Evolutionary conservation across 2,888 invertebrate genomes (phyloP).

Genomic region (Spodoptera picta): DNA sequence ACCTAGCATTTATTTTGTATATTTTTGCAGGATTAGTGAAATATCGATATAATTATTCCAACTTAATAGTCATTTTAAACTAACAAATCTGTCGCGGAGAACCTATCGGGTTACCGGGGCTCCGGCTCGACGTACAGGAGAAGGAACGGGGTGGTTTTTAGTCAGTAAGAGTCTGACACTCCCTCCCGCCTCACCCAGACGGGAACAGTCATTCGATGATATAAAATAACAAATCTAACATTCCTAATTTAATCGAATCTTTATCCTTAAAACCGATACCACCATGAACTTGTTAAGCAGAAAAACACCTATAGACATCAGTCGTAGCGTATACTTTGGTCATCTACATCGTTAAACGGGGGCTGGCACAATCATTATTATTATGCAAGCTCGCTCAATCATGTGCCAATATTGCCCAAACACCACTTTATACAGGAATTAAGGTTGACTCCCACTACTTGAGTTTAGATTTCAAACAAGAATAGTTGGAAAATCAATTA

Average conservation of each 20-base stretch:
- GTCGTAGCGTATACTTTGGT: conserved; percentile 15
- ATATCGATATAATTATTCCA: too few species aligned
- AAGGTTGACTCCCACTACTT: conserved; percentile 18
- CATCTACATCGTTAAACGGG: conserved; percentile 28
- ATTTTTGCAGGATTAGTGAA: too few species aligned
- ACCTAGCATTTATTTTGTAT: too few species aligned
- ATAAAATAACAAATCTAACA: too few species aligned
- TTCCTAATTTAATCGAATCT: not conserved
- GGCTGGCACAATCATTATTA: conserved; percentile 6
- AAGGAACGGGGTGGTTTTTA: too few species aligned
- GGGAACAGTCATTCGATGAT: too few species aligned
- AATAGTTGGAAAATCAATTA: conserved; percentile 27
- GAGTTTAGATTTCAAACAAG: conserved; percentile 24
- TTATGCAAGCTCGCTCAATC: conserved; percentile 31
- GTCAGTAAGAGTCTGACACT: too few species aligned
- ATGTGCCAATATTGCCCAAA: conserved; percentile 38
- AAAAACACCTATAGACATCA: conserved; percentile 10
- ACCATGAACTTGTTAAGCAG: conserved; percentile 4
- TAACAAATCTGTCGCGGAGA: too few species aligned
- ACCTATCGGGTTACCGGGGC: too few species aligned
- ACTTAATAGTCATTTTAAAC: too few species aligned
- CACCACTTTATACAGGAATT: conserved; percentile 33
- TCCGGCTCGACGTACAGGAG: too few species aligned
- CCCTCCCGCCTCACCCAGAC: too few species aligned
- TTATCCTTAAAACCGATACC: conserved; percentile 9